Percentiles rank a stretch among this genome's conserved stretches.
These are phyloP conservation scores for Bergia sp. DNA, from an alignment of 92 coral and sea anemone genomes.

Conservation along the genomic window DNA sequence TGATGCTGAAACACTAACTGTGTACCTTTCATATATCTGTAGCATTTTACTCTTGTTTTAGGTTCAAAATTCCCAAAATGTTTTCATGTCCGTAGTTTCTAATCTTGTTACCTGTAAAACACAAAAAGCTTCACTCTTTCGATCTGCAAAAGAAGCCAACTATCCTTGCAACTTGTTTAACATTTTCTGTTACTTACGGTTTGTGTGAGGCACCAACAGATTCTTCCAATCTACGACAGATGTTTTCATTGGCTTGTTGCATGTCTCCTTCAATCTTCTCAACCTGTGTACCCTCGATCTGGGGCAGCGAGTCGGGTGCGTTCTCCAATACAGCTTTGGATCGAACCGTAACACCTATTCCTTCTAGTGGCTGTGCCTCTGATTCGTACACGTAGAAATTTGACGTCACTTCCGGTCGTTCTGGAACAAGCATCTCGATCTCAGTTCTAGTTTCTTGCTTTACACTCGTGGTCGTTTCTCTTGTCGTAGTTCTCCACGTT, in stretches of 20 bases:
- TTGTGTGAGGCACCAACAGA: conserved; percentile 69
- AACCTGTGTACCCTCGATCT: conserved; percentile 57
- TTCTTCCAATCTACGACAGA: conserved; percentile 84
- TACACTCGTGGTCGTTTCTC: conserved; percentile 95
- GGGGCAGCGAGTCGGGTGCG: conserved; percentile 66
- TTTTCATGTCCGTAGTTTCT: not conserved
- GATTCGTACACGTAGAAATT: conserved; percentile 71
- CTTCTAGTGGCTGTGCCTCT: conserved; percentile 50
- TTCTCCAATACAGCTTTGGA: conserved; percentile 76
- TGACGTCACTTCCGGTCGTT: conserved; percentile 80
- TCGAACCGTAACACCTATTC: conserved; percentile 71
- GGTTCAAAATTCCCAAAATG: not conserved
- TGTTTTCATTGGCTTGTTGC: conserved; percentile 87
- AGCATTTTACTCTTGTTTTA: not conserved
- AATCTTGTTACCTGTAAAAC: not conserved
- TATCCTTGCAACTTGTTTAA: no score
- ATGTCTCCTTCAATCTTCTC: conserved; percentile 77
- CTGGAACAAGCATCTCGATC: conserved; percentile 88
- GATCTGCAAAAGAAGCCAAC: not conserved
- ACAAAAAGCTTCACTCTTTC: not conserved
- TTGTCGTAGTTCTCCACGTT: conserved; percentile 93
- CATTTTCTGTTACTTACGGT: conserved; percentile 57
- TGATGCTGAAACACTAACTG: not conserved
- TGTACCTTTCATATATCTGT: not conserved
- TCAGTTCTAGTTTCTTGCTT: conserved; percentile 94